These are phyloP conservation scores for Lottia gigantea DNA, from an alignment of 2,888 invertebrate species.

Conservation along the genomic window DNA sequence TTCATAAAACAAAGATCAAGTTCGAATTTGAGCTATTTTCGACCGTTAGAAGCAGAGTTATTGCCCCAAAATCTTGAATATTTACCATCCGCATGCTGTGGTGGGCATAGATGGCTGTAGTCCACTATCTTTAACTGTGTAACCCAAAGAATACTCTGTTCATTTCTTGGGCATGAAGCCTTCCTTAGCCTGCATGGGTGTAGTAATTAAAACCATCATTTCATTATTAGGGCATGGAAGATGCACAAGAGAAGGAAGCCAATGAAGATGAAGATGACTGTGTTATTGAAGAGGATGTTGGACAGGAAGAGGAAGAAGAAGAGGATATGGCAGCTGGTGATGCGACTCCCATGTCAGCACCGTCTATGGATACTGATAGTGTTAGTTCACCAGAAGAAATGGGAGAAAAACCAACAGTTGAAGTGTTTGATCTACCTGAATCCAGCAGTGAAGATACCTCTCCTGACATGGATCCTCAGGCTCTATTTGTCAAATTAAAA, in stretches of 20 bases:
- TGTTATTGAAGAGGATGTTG: conserved; percentile 25
- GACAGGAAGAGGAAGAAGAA: conserved; percentile 19
- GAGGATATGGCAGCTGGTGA: conserved; percentile 54
- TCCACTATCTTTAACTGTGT: no score
- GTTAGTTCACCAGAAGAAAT: conserved; percentile 49
- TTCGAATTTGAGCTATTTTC: no score
- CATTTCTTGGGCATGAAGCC: conserved; percentile 8
- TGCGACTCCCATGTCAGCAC: conserved; percentile 56
- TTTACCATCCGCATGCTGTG: no score
- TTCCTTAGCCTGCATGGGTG: no score
- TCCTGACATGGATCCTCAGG: conserved; percentile 67
- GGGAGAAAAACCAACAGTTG: conserved; percentile 39
- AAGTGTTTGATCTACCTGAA: conserved; percentile 56
- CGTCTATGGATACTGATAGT: conserved; percentile 44
- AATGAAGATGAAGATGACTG: conserved; percentile 23
- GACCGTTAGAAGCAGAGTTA: no score
- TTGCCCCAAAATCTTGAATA: no score
- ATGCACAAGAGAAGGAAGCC: conserved; percentile 25
- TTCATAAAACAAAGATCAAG: no score
- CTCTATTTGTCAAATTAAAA: conserved; percentile 67
- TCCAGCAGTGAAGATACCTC: conserved; percentile 66
- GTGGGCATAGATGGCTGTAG: no score
- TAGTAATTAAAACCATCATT: no score
- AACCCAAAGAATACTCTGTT: conserved; percentile 7
- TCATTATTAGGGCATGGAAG: conserved; percentile 26